Evolutionary conservation across 2,888 invertebrate genomes (phyloP), one percentile per base, ranked within the genome.

Genomic region (Thera britannica): DNA sequence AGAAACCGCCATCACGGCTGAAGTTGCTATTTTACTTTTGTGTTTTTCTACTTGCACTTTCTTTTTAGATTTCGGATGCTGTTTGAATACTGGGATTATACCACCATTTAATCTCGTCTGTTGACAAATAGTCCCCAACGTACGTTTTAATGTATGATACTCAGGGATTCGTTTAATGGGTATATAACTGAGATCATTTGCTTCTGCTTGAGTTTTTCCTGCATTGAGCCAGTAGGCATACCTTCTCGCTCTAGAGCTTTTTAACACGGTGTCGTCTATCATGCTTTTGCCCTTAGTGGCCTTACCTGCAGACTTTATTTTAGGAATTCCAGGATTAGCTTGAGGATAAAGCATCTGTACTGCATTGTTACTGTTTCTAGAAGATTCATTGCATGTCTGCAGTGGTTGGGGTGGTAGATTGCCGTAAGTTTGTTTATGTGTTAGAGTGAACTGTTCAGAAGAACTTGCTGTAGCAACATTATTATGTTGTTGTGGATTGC

Each of bases 201-300:
- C 61, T 12, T 60, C 60, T 51, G 38, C 38, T 5, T 12, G n/a
- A n/a, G 51, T 23, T 46, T 64, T 58, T 58, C 58, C 64, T n/a
- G 38, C 52, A 36, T 46, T 5, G 35, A 58, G 3, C 64, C 64
- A 64, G 34, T 23, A 64, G 11, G 23, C n/a, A 46, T 46, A 58
- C 9, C 52, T 64, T 46, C 9, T 44, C n/a, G 52, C 52, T 3
- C 7, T 52, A 1, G 52, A 8, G 34, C 52, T 34, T 52, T 7
- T 9, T 34, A 52, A n/a, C 3, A 3, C 8, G 2, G 7, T 52
- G 4, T 7, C 52, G 9, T 8, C 23, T 34, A 34, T n/a, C 34
- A 51, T 7, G 9, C 34, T 51, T 5, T 52, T 52, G 2, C 6
- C 2, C 34, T 52, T 52, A 52, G 12, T n/a, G n/a, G n/a, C n/a